Conservation (phyloP, 2,797 vertebrate species). For the Hyperoplus lanceolatus region DNA sequence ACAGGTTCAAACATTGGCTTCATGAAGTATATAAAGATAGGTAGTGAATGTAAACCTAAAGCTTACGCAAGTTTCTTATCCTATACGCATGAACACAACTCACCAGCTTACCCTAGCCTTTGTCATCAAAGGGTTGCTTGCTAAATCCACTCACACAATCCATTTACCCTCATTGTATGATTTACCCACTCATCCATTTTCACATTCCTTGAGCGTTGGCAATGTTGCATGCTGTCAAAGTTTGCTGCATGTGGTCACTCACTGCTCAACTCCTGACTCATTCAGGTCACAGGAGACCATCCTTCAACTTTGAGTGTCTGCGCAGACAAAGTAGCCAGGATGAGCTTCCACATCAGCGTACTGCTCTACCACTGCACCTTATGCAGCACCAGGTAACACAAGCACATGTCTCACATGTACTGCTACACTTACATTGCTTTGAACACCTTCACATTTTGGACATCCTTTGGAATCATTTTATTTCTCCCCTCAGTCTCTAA, state of each 20-base stretch:
- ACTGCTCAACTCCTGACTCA: slow-evolving; percentile 34
- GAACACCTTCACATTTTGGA: background rate
- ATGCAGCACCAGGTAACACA: slow-evolving; percentile 97
- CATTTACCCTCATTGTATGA: background rate
- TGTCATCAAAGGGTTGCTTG: background rate
- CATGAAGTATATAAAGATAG: background rate
- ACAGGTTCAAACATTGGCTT: background rate
- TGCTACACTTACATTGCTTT: slow-evolving; percentile 10
- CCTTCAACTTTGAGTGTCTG: slow-evolving; percentile 99
- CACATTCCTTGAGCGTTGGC: slow-evolving; percentile 1
- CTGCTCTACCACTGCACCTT: slow-evolving; percentile 96
- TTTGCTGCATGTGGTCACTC: slow-evolving; percentile 51
- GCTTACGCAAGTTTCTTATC: background rate
- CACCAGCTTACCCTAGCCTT: background rate
- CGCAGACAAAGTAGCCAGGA: slow-evolving; percentile 96
- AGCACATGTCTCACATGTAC: background rate
- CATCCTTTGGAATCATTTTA: background rate
- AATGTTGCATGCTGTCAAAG: slow-evolving; percentile 25
- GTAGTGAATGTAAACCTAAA: background rate
- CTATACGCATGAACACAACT: background rate
- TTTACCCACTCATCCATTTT: background rate
- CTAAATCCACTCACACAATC: slow-evolving; percentile 2
- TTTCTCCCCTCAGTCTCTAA: background rate
- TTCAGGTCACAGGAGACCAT: slow-evolving; percentile 91
- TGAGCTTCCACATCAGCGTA: slow-evolving; percentile 92